Evolutionary conservation across 2,888 invertebrate species (phyloP), one percentile per base, ranked within the genome.

Genomic region (Cantharis rustica): DNA sequence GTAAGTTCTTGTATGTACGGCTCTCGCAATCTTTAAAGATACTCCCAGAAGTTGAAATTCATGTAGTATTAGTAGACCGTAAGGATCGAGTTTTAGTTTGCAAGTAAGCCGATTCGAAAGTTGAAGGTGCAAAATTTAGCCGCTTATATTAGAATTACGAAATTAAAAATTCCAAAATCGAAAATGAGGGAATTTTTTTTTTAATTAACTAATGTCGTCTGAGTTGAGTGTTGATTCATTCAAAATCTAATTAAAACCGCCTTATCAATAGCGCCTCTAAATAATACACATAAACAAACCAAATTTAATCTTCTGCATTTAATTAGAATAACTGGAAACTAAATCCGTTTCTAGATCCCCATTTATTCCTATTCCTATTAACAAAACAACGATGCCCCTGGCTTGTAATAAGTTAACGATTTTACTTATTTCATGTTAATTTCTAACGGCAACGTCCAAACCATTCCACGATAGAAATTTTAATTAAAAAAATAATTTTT

Each of bases 11-110:
- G 78, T 80, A 79, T 81, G 80, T 79, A 80, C 74, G 80, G 79
- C 81, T 81, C 76, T 79, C 75, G 78, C 80, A 82, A 81, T 82
- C 82, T 82, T 82, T 80, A 80, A 76, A 82, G 82, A 83, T 83
- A 82, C 81, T 82, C 81, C 77, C 78, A 77, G 81, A 80, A 76
- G 70, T 72, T 74, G 72, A 73, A 73, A 74, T 74, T 74, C 74
- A 71, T 74, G 70, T 74, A 70, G 70, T 69, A 74, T 61, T 61
- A 47, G 15, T 27, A 31, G 27, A n/a, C 16, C 16, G 26, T 69
- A 16, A 26, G 16, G 69, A 31, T 11, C 26, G 15, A 27, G 69
- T 66, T 66, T 66, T 66, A 66, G 64, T 66, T 66, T 66, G 20
- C 20, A 66, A 66, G 20, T 66, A 66, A 66, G 64, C n/a, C 64